Conservation (phyloP, 2,797 vertebrate genomes). For the Meda fulgida region DNA sequence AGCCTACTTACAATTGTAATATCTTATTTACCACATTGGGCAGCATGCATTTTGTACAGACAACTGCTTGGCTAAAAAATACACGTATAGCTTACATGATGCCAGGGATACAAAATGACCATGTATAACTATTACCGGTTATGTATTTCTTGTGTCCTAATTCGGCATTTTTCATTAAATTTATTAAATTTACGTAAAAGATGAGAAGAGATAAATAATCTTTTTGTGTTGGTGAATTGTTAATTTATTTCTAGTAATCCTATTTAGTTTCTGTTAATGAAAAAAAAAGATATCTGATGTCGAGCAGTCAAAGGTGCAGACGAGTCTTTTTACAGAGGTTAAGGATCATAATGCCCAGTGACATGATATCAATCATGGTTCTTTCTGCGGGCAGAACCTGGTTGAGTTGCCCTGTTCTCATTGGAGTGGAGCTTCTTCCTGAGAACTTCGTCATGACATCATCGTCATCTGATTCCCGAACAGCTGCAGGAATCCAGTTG, state of each 20-base stretch:
- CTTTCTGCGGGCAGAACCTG: slow-evolving; percentile 8
- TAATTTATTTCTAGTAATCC: neutral
- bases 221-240: neutral
- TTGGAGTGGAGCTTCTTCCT: slow-evolving; percentile 71
- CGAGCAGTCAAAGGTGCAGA: neutral
- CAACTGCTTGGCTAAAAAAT: neutral
- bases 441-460: slow-evolving; percentile 74
- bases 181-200: neutral
- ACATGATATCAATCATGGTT: slow-evolving; percentile 17
- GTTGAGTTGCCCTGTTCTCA: slow-evolving; percentile 65
- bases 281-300: neutral
- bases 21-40: too few relatives aligned
- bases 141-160: neutral
- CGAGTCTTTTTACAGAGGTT: neutral
- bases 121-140: neutral
- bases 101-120: too few relatives aligned
- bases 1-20: too few relatives aligned
- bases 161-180: neutral
- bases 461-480: slow-evolving; percentile 72
- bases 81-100: neutral
- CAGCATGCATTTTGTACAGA: neutral
- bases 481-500: slow-evolving; percentile 65
- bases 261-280: neutral
- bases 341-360: neutral
- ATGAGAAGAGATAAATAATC: neutral